Evolutionary conservation across 2,113 vertebrate genomes (phyloP).

Genomic region (Oplegnathus fasciatus): DNA sequence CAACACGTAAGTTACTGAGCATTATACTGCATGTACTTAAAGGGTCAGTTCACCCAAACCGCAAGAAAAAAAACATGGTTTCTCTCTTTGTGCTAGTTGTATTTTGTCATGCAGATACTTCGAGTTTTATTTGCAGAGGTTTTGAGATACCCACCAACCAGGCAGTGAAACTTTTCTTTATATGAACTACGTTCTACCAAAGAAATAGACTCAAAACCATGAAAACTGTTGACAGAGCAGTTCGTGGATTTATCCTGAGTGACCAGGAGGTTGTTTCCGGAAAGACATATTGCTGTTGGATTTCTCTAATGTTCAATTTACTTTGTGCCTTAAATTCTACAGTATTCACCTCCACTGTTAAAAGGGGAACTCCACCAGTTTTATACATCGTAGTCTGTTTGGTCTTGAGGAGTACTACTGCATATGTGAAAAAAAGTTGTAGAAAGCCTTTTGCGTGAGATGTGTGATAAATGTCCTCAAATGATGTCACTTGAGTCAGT

Average conservation of each 20-base stretch:
- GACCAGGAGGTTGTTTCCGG: neutral
- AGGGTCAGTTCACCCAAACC: neutral
- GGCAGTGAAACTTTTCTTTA: neutral
- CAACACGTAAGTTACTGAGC: slow-evolving; percentile 77
- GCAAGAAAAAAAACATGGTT: neutral
- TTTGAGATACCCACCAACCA: neutral
- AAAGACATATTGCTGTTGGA: neutral
- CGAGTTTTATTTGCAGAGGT: neutral
- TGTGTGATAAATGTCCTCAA: neutral
- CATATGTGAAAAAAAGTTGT: too few relatives aligned
- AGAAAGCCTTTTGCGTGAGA: neutral
- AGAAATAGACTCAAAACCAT: neutral
- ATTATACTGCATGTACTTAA: neutral
- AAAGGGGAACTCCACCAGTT: neutral
- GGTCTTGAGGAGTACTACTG: neutral
- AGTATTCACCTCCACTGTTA: neutral
- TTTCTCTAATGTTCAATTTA: neutral
- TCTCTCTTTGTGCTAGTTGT: neutral
- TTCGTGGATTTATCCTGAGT: neutral
- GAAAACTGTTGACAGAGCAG: neutral
- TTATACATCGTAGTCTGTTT: neutral
- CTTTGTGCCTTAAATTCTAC: neutral
- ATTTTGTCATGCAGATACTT: neutral
- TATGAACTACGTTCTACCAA: neutral
- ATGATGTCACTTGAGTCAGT: neutral